These are phyloP conservation scores for Sakesphorus luctuosus DNA, from an alignment of 2,113 vertebrate genomes.

Conservation along the genomic window DNA sequence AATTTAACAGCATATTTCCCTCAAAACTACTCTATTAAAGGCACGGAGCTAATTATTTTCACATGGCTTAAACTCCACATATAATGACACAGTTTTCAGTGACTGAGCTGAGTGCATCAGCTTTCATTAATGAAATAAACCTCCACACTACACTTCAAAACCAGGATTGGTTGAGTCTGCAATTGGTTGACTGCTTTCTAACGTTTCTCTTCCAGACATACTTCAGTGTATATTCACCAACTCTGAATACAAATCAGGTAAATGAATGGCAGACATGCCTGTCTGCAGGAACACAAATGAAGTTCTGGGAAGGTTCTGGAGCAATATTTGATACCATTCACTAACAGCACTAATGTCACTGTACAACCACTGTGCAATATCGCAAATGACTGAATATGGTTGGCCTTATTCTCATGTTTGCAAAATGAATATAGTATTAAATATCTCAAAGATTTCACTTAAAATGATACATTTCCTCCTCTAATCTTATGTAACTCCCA, in stretches of 20 bases:
- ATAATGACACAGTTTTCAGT: neutral
- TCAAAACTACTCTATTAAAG: neutral
- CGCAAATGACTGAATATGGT: accelerated
- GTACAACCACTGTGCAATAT: neutral
- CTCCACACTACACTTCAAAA: neutral
- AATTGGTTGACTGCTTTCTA: neutral
- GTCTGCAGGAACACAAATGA: neutral
- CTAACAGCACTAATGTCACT: neutral
- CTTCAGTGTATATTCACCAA: neutral
- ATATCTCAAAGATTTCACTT: neutral
- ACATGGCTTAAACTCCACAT: neutral
- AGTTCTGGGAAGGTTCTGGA: neutral
- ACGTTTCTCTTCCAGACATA: neutral
- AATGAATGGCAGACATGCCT: neutral
- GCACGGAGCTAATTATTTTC: neutral
- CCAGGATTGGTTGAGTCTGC: neutral
- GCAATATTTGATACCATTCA: neutral
- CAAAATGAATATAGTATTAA: neutral
- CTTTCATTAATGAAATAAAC: neutral
- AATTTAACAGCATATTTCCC: neutral
- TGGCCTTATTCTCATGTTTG: neutral
- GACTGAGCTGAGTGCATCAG: neutral
- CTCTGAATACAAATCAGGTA: neutral
- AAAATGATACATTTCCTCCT: neutral
- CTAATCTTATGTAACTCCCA: neutral